These are phyloP conservation scores for Scaptomyza reducta DNA, from an alignment of 2,888 invertebrate species.

Conservation along the genomic window DNA sequence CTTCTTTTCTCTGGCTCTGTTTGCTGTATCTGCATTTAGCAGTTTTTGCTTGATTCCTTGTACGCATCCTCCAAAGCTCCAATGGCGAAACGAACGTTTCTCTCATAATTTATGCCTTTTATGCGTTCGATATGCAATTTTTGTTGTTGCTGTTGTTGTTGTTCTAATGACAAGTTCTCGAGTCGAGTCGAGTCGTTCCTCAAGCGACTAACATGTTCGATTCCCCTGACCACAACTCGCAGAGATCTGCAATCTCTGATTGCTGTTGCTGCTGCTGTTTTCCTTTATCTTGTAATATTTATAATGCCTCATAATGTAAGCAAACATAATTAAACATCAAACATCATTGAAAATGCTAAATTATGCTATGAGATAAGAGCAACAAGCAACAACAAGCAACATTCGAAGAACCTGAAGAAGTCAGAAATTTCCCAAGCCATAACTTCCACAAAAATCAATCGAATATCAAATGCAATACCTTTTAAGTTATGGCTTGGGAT, in stretches of 20 bases:
- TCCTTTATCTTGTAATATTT: conserved; percentile 65
- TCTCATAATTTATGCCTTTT: conserved; percentile 76
- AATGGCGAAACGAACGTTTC: conserved; percentile 40
- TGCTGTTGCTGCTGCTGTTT: conserved; percentile 24
- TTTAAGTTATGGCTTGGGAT: too few relatives aligned
- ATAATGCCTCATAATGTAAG: conserved; percentile 51
- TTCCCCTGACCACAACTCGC: conserved; percentile 21
- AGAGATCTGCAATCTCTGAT: conserved; percentile 3
- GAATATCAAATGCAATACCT: too few relatives aligned
- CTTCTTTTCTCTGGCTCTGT: neutral
- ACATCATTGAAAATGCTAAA: conserved; percentile 64
- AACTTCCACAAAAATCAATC: too few relatives aligned
- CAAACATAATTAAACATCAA: conserved; percentile 64
- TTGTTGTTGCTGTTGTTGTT: conserved; percentile 47
- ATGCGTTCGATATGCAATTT: conserved; percentile 73
- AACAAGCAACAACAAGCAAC: neutral
- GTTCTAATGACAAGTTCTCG: conserved; percentile 67
- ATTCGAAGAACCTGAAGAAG: neutral
- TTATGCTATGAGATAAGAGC: conserved; percentile 55
- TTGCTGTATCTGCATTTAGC: conserved; percentile 66
- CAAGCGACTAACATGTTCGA: conserved; percentile 24
- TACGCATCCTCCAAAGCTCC: conserved; percentile 25
- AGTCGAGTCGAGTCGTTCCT: conserved; percentile 1
- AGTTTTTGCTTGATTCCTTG: conserved; percentile 49
- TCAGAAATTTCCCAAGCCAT: too few relatives aligned